Evolutionary conservation across 2,113 vertebrate species (phyloP), one percentile per base, ranked within the genome.

Genomic region (Lutjanus erythropterus): DNA sequence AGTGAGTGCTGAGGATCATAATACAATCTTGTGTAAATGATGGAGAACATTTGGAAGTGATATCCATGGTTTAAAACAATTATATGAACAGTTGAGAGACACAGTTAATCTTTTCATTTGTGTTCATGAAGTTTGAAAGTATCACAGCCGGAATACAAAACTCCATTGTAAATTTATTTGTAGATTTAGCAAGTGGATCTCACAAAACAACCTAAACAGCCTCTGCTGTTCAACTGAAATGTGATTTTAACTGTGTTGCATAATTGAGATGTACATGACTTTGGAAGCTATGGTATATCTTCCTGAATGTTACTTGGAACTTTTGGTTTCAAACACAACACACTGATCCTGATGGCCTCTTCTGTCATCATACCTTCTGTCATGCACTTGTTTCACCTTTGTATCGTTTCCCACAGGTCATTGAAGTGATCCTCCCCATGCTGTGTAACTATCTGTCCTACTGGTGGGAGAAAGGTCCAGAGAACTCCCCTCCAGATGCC

Each of bases 401-500:
- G 2, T 14, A 16, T 9, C 33, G 11, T 78, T 27, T 75, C 42
- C 41, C 75, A 41, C 83, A 94, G 93, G 95, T 99, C 78, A 99
- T 99, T 47, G 98, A 99, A 82, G 98, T 99, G 72, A 93, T 97
- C 70, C 92, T 99, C 67, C 98, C 98, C 70, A 97, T 99, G 98
- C 93, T 99, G 47, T 99, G 98, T 91, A 99, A 97, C 93, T 99
- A 99, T 77, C 94, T 99, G 69, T 99, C 97, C 39, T 97, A 97
- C 89, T 99, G 98, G 98, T 99, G 98, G 98, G 97, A 96, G 87
- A 95, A 94, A 90, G 98, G 98, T 0, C 94, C 97, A 0, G 98
- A 99, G 83, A 97, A 96, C 85, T 92, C 94, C 0, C 88, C 94
- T 39, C 80, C 67, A 12, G 93, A 82, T 65, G 37, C 92, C 15